Evolutionary conservation across 2,113 vertebrate species (phyloP).

Genomic region (Rhea americana): DNA sequence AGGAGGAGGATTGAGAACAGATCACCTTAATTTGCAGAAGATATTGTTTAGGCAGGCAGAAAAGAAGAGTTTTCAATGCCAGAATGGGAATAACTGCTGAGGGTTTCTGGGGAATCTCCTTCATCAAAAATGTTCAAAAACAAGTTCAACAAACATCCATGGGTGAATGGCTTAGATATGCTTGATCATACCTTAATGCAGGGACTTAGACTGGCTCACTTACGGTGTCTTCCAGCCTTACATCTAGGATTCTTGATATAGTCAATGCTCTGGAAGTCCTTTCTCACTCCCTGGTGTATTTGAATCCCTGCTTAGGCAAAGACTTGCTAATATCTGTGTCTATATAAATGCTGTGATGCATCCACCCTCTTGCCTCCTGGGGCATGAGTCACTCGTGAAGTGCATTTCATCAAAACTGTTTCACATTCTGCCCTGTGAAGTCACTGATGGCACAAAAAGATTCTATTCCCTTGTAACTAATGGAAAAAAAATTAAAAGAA

Average conservation of each 20-base stretch:
- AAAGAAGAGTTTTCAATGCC: background rate
- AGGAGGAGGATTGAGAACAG: background rate
- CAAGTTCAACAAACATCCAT: background rate
- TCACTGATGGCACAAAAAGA: conserved; percentile 53
- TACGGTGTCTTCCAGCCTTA: background rate
- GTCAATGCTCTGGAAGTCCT: background rate
- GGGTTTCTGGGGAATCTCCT: background rate
- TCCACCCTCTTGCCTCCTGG: conserved; percentile 51
- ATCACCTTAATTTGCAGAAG: background rate
- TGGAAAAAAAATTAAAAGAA: background rate
- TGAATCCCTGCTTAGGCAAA: background rate
- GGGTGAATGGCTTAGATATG: background rate
- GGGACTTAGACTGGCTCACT: background rate
- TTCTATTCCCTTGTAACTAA: conserved; percentile 42
- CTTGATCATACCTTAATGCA: background rate
- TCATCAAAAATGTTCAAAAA: background rate
- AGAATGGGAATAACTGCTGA: background rate
- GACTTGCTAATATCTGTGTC: background rate
- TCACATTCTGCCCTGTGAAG: conserved; percentile 59
- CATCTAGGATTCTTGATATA: background rate
- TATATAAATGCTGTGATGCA: background rate
- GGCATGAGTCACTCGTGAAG: conserved; percentile 41
- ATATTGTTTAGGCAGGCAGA: background rate
- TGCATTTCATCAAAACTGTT: conserved; percentile 51
- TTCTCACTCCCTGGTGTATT: background rate